Base-by-base conservation (phyloP, 2,888 invertebrate genomes). In the Apamea anceps region DNA sequence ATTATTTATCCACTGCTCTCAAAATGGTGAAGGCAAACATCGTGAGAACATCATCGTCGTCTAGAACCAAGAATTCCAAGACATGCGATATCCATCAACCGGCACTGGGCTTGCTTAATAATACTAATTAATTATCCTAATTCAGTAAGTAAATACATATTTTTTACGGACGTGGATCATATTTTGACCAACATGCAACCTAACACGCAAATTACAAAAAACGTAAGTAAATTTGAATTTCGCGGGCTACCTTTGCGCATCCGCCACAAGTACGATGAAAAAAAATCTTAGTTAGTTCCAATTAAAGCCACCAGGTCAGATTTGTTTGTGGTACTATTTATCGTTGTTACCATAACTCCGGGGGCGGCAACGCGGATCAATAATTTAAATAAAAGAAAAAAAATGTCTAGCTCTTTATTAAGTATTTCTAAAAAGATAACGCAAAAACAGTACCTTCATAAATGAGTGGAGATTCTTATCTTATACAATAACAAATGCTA, bases 401-500 rank as follows among this genome's bases (percentile, higher is more conserved):
- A 21, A 48, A 28, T 28, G 1, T 66, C 2, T n/a, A n/a, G 5
- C n/a, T 37, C 25, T 65, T 37, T 65, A 28, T n/a, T 57, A 15
- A 28, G 15, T 10, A 37, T 48, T 63, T 25, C 12, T n/a, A 81
- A 45, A 71, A 15, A 18, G 7, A 45, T n/a, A 25, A 78, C 60
- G 48, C 63, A 77, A 63, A 51, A 32, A 63, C 25, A 78, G 13
- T 54, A 32, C 32, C 25, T 18, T 18, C 10, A 18, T 13, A 13
- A 12, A 13, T 60, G 37, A 21, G 13, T 48, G 37, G 25, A 80
- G 57, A 79, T 79, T 78, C 57, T 4, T 48, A 67, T 3, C 7
- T 2, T 54, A 54, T 2, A 54, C 8, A 37, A 37, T 37, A 37
- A 37, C 37, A 37, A 57, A 25, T 74, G 25, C 32, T n/a, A 28